phyloP scores from a whole-genome alignment of 2,888 invertebrate genomes.

The Cosmopolites sordidus region DNA sequence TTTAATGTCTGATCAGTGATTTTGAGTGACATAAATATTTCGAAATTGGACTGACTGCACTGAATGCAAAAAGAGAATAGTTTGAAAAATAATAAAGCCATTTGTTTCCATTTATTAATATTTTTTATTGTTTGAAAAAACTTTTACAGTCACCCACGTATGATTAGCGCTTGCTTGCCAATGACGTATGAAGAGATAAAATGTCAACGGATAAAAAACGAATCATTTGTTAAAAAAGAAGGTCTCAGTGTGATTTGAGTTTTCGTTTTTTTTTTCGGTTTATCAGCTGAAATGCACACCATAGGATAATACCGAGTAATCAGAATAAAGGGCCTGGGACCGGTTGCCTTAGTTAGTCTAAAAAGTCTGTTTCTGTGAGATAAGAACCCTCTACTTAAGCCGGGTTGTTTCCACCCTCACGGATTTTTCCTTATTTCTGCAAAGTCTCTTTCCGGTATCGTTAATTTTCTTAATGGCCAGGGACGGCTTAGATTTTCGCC shows the following conservation, averaged over 20 bases:
- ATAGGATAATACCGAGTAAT: conserved; percentile 46
- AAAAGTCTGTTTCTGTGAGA: conserved; percentile 45
- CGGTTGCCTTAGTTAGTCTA: conserved; percentile 41
- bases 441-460: conserved; percentile 23
- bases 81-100: too few relatives aligned
- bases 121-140: too few relatives aligned
- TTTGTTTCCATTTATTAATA: too few relatives aligned
- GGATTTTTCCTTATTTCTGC: conserved; percentile 24
- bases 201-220: too few relatives aligned
- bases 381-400: conserved; percentile 44
- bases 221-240: too few relatives aligned
- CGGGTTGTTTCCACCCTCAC: conserved; percentile 35
- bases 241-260: background rate
- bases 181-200: too few relatives aligned
- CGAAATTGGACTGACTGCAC: too few relatives aligned
- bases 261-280: conserved; percentile 27
- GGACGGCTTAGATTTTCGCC: background rate
- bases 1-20: too few relatives aligned
- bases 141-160: too few relatives aligned
- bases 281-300: conserved; percentile 39
- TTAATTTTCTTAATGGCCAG: conserved; percentile 20
- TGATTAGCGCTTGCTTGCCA: too few relatives aligned
- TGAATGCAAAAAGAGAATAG: too few relatives aligned
- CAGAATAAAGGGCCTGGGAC: conserved; percentile 42
- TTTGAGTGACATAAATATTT: too few relatives aligned